A percentile compares a stretch with the other conserved stretches of the same genome.
Evolutionary conservation across 2,113 vertebrate genomes (phyloP).

Genomic region (Bufo bufo): DNA sequence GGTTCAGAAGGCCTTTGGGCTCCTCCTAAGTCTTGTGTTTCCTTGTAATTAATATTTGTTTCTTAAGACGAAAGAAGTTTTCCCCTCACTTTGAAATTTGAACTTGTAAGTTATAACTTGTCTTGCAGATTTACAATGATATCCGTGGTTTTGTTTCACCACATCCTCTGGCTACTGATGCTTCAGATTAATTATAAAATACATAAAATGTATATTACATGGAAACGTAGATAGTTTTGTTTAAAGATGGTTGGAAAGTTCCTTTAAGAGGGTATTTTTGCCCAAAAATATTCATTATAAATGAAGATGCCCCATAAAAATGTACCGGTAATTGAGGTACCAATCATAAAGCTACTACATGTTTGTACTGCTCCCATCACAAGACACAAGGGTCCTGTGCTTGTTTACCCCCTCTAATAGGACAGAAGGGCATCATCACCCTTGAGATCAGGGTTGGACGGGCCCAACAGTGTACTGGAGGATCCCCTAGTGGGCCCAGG

Average conservation of each 20-base stretch:
- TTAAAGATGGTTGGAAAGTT: neutral
- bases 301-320: neutral
- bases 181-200: neutral
- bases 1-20: rapidly evolving
- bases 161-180: neutral
- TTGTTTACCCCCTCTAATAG: neutral
- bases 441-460: too few relatives aligned
- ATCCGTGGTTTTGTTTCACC: neutral
- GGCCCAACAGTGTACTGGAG: too few relatives aligned
- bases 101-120: conserved; percentile 53
- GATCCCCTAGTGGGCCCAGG: too few relatives aligned
- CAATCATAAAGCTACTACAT: neutral
- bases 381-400: too few relatives aligned
- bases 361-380: neutral
- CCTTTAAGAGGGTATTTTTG: neutral
- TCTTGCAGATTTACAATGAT: conserved; percentile 60
- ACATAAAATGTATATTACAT: neutral
- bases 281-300: neutral
- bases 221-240: neutral
- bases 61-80: conserved; percentile 50
- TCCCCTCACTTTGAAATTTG: conserved; percentile 65
- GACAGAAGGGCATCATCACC: neutral
- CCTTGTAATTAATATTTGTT: conserved; percentile 64
- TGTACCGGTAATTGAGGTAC: neutral
- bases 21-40: conserved; percentile 64